Conservation (phyloP, 1,140 invertebrate genomes). For the Eueides isabella region DNA sequence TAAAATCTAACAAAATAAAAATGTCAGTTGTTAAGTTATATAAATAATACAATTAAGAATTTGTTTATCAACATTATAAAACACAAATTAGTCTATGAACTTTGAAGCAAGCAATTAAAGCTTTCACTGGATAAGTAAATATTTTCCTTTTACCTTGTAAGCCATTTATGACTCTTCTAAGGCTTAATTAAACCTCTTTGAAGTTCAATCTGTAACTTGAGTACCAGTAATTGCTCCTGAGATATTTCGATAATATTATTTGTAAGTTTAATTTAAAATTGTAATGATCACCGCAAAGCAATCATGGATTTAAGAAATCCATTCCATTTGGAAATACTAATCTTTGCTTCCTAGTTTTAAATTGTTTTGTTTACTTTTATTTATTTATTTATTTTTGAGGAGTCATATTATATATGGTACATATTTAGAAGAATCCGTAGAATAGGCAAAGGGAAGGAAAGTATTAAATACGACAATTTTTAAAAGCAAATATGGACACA, state of each 20-base stretch:
- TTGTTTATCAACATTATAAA: neutral
- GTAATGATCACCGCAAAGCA: neutral
- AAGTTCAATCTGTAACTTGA: constrained; percentile 77
- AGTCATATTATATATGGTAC: no score
- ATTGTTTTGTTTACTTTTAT: neutral
- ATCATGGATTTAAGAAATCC: neutral
- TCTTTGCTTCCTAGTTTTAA: no score
- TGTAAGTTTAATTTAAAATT: constrained; percentile 21
- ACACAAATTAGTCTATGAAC: constrained; percentile 42
- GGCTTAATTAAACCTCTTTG: constrained; percentile 76
- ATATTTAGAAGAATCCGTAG: no score
- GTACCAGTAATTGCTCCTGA: constrained; percentile 66
- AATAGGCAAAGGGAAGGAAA: no score
- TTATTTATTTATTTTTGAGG: no score
- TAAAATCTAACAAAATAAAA: no score
- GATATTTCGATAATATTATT: constrained; percentile 56
- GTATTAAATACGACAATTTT: no score
- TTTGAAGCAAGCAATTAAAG: constrained; percentile 69
- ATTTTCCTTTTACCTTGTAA: constrained; percentile 67
- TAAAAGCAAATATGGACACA: no score
- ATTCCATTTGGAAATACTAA: no score
- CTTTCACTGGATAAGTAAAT: constrained; percentile 66
- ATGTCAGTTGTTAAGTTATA: neutral
- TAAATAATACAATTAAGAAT: neutral
- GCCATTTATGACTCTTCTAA: constrained; percentile 71